Conservation (phyloP, 2,113 vertebrate species). For the Pterophyllum scalare region DNA sequence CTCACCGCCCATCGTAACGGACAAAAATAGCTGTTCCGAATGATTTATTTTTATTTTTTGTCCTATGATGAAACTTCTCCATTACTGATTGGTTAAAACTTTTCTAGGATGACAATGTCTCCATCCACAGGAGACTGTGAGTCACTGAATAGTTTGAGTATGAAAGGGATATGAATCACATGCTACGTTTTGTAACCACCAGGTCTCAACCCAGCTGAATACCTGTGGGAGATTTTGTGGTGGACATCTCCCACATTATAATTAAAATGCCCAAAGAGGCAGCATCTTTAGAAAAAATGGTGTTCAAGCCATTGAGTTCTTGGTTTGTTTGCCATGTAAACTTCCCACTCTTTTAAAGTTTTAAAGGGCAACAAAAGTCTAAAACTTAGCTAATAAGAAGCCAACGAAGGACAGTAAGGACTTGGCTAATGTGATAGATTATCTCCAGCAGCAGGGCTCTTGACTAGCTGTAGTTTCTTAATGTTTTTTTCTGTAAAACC, state of each 20-base stretch:
- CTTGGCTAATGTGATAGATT: background rate
- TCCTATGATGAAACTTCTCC: background rate
- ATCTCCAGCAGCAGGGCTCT: background rate
- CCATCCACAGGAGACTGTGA: background rate
- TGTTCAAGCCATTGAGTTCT: background rate
- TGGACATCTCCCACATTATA: background rate
- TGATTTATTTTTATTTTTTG: background rate
- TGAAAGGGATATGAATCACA: background rate
- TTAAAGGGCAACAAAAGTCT: background rate
- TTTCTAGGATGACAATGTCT: constrained; percentile 11
- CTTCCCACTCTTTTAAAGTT: accelerated
- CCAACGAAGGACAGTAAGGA: background rate
- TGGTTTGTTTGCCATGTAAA: too few species aligned
- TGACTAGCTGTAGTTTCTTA: constrained; percentile 6
- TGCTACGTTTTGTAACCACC: background rate
- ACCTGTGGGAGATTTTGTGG: background rate
- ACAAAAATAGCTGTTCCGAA: background rate
- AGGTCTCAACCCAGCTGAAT: background rate
- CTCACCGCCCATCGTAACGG: background rate
- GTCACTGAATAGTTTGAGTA: background rate
- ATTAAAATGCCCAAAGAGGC: background rate
- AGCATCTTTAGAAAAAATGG: too few species aligned
- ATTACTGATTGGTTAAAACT: background rate
- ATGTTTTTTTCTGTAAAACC: background rate
- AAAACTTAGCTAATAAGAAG: background rate